Conservation (phyloP, 1,140 invertebrate genomes). For the Ptiloglossa arizonensis region DNA sequence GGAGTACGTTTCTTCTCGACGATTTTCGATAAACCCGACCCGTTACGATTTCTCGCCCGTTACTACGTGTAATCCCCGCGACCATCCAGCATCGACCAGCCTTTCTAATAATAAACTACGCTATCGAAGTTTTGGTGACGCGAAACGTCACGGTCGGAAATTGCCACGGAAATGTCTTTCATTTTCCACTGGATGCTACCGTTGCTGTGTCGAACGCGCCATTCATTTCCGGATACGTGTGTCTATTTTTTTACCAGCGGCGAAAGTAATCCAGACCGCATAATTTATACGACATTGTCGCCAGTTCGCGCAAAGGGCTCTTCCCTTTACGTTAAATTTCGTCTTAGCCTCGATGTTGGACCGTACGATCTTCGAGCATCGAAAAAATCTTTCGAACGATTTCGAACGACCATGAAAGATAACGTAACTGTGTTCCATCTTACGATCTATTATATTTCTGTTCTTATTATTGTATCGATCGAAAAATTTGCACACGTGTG, state of each 20-base stretch:
- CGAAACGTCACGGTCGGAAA: conserved; percentile 57
- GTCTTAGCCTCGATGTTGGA: too few relatives aligned
- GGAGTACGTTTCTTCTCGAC: neutral
- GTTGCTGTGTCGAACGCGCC: conserved; percentile 17
- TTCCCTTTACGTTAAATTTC: too few relatives aligned
- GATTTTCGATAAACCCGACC: neutral
- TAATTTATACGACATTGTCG: conserved; percentile 6
- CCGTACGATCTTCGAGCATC: too few relatives aligned
- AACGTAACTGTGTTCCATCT: too few relatives aligned
- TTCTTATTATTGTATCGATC: too few relatives aligned
- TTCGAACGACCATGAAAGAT: too few relatives aligned
- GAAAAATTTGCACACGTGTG: too few relatives aligned
- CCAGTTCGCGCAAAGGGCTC: too few relatives aligned
- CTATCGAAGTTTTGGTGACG: conserved; percentile 45
- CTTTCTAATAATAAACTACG: conserved; percentile 39
- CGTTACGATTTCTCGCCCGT: neutral
- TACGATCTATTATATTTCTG: too few relatives aligned
- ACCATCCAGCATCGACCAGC: neutral
- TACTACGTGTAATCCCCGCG: neutral
- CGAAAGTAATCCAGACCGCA: conserved; percentile 6
- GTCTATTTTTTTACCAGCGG: conserved; percentile 37
- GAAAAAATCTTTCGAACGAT: too few relatives aligned
- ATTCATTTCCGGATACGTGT: conserved; percentile 60
- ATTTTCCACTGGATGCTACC: conserved; percentile 37
- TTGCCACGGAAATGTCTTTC: conserved; percentile 62